Percentiles rank a stretch among this genome's conserved stretches.
Evolutionary conservation across 1,140 invertebrate genomes (phyloP).

Genomic region (Philopotamus ludificatus): DNA sequence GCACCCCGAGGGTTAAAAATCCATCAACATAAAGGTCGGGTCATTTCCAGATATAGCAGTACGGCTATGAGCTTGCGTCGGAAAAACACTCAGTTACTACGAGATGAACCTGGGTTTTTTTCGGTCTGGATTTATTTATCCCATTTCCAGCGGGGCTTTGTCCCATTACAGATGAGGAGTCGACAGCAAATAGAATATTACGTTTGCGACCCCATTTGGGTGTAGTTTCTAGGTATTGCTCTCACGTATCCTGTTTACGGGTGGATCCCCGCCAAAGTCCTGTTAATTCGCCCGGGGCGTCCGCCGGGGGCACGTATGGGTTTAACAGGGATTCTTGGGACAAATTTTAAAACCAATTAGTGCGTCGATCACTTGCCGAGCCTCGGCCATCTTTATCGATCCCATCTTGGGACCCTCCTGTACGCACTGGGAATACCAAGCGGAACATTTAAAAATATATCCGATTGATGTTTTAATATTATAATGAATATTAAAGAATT

Average conservation of each 20-base stretch:
- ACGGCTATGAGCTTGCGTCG: too few relatives aligned
- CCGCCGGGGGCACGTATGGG: constrained; percentile 10
- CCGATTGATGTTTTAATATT: too few relatives aligned
- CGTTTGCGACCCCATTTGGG: not conserved
- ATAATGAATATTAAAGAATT: too few relatives aligned
- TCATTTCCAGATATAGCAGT: too few relatives aligned
- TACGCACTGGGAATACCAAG: too few relatives aligned
- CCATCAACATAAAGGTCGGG: too few relatives aligned
- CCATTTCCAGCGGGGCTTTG: not conserved
- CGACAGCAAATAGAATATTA: not conserved
- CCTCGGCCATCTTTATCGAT: not conserved
- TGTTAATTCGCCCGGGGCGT: constrained; percentile 29
- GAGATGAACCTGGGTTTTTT: too few relatives aligned
- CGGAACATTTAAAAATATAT: too few relatives aligned
- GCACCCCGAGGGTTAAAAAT: too few relatives aligned
- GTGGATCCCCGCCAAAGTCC: constrained; percentile 20
- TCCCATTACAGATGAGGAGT: not conserved
- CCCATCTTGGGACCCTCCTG: too few relatives aligned
- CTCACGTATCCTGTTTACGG: constrained; percentile 31
- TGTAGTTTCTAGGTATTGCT: constrained; percentile 21
- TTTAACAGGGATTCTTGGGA: constrained; percentile 26
- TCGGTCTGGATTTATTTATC: not conserved
- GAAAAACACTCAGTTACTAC: too few relatives aligned
- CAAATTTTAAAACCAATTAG: constrained; percentile 37
- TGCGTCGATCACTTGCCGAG: constrained; percentile 23